Evolutionary conservation across 2,888 invertebrate genomes (phyloP).

Genomic region (Hypercompe scribonia): DNA sequence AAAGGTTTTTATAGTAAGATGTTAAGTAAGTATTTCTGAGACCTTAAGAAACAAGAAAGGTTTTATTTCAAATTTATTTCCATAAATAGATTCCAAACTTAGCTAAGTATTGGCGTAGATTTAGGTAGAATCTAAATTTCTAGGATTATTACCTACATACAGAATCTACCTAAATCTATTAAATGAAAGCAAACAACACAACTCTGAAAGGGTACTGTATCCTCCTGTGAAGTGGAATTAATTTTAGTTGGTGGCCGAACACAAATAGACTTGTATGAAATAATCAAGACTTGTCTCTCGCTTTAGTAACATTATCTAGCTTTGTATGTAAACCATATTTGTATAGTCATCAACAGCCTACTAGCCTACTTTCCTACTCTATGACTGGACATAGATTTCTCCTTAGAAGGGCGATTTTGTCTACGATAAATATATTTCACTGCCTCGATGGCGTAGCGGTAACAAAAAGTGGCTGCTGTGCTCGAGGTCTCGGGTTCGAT

Average conservation of each 20-base stretch:
- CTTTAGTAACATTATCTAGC: neutral
- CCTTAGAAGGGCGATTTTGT: no score
- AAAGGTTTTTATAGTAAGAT: neutral
- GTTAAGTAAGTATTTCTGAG: neutral
- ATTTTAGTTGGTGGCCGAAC: conserved; percentile 1
- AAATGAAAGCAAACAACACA: neutral
- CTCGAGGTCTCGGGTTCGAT: no score
- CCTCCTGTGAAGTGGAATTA: conserved; percentile 1
- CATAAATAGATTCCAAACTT: neutral
- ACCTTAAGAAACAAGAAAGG: neutral
- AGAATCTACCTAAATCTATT: neutral
- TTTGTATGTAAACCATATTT: neutral
- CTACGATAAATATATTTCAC: no score
- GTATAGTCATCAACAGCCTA: no score
- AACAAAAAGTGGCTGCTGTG: no score
- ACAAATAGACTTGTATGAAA: neutral
- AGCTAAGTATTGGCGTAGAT: neutral
- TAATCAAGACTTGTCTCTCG: neutral
- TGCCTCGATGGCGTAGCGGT: no score
- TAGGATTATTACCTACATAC: neutral
- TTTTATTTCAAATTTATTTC: neutral
- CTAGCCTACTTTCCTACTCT: no score
- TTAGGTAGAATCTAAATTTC: neutral
- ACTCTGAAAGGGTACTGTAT: neutral
- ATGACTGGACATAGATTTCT: no score